A percentile compares a stretch with the other conserved stretches of the same genome.
These are phyloP conservation scores for Takifugu ocellatus DNA, from an alignment of 2,797 vertebrate genomes.

Conservation along the genomic window DNA sequence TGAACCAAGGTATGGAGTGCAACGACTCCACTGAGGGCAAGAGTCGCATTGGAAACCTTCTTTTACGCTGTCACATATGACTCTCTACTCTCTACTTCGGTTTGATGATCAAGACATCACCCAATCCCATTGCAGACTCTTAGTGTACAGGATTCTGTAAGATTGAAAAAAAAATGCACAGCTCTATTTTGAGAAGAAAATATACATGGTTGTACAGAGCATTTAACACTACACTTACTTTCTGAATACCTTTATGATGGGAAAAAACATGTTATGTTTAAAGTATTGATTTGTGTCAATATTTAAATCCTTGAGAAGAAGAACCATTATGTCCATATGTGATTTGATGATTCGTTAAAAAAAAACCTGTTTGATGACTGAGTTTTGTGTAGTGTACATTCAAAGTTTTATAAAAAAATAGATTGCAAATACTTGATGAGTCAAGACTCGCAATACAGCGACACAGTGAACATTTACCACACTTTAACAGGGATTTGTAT, in stretches of 20 bases:
- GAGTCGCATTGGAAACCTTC: slow-evolving; percentile 36
- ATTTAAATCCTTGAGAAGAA: slow-evolving; percentile 56
- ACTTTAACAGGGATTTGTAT: slow-evolving; percentile 49
- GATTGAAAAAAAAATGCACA: slow-evolving; percentile 48
- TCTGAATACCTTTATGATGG: slow-evolving; percentile 60
- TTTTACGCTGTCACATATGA: slow-evolving; percentile 18
- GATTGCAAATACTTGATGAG: slow-evolving; percentile 13
- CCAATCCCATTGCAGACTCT: slow-evolving; percentile 61
- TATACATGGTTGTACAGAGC: slow-evolving; percentile 63
- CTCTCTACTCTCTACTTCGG: slow-evolving; percentile 8
- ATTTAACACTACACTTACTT: slow-evolving; percentile 66
- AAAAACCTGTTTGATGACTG: slow-evolving; percentile 29
- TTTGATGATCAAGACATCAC: slow-evolving; percentile 66
- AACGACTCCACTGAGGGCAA: slow-evolving; percentile 69
- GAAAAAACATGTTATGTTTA: slow-evolving; percentile 54
- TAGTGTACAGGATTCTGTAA: slow-evolving; percentile 68
- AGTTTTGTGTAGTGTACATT: slow-evolving; percentile 43
- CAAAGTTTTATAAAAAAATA: slow-evolving; percentile 33
- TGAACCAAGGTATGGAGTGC: slow-evolving; percentile 69
- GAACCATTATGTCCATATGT: slow-evolving; percentile 55
- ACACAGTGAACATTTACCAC: slow-evolving; percentile 28
- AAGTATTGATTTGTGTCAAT: slow-evolving; percentile 59
- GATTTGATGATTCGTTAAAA: slow-evolving; percentile 43
- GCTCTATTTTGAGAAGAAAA: slow-evolving; percentile 69
- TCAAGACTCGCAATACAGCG: slow-evolving; percentile 33